Conservation (phyloP, 1,140 invertebrate species). For the Adelges cooleyi region DNA sequence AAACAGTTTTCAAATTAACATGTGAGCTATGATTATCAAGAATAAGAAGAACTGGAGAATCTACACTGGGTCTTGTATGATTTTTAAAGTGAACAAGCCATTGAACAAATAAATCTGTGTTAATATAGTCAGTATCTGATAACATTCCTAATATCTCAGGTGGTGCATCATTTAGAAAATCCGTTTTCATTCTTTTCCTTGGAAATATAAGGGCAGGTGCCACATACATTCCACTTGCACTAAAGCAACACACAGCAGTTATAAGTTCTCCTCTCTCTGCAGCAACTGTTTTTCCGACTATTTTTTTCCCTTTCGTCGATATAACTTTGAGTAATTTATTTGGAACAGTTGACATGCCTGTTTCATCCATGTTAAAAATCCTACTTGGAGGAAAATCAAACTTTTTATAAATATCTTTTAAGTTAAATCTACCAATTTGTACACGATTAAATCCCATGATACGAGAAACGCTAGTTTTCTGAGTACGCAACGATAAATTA, state of each 20-base stretch:
- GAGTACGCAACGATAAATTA: conserved; percentile 14
- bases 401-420: conserved; percentile 27
- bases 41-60: conserved; percentile 33
- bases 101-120: conserved; percentile 34
- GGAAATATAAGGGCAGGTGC: conserved; percentile 38
- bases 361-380: conserved; percentile 33
- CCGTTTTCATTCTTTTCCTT: conserved; percentile 35
- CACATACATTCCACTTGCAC: conserved; percentile 35
- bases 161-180: conserved; percentile 34
- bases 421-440: conserved; percentile 32
- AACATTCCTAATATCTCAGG: conserved; percentile 30
- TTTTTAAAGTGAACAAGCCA: conserved; percentile 37
- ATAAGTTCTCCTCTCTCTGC: conserved; percentile 38
- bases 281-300: conserved; percentile 38
- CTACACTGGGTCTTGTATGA: conserved; percentile 25
- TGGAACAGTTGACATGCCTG: conserved; percentile 15
- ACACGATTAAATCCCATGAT: conserved; percentile 33
- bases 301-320: conserved; percentile 34
- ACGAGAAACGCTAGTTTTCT: conserved; percentile 29
- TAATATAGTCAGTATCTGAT: conserved; percentile 28
- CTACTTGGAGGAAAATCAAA: conserved; percentile 20
- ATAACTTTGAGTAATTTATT: conserved; percentile 30
- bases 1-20: conserved; percentile 1
- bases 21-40: conserved; percentile 35
- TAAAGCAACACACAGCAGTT: conserved; percentile 35